A percentile compares a stretch with the other conserved stretches of the same genome.
Conservation (phyloP, 2,888 invertebrate species). For the Brachyopa scutellaris region DNA sequence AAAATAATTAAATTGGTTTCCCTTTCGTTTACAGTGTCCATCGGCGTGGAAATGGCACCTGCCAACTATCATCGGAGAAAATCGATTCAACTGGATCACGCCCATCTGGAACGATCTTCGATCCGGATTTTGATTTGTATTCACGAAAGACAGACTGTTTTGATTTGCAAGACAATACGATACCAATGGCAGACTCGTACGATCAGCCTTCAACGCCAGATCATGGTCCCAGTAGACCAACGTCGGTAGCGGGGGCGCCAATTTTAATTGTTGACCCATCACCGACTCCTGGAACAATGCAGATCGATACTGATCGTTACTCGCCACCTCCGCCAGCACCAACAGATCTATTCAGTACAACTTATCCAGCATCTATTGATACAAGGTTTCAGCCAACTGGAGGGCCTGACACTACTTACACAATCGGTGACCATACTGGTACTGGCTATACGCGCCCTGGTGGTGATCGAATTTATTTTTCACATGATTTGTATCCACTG, state of each 20-base stretch:
- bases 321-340: slow-evolving; percentile 68
- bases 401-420: slow-evolving; percentile 27
- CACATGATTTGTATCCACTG: slow-evolving; percentile 80
- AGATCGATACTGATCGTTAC: slow-evolving; percentile 60
- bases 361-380: slow-evolving; percentile 62
- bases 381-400: slow-evolving; percentile 62
- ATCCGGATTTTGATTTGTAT: slow-evolving; percentile 86
- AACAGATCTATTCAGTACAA: slow-evolving; percentile 66
- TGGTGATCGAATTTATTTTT: slow-evolving; percentile 79
- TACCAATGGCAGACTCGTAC: slow-evolving; percentile 73
- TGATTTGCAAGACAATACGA: slow-evolving; percentile 79
- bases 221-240: slow-evolving; percentile 49
- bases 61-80: slow-evolving; percentile 83
- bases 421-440: slow-evolving; percentile 13
- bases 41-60: slow-evolving; percentile 85
- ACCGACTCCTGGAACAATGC: slow-evolving; percentile 73
- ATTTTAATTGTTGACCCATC: slow-evolving; percentile 78
- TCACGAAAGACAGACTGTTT: slow-evolving; percentile 83
- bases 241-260: slow-evolving; percentile 75
- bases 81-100: slow-evolving; percentile 82
- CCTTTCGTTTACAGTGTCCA: slow-evolving; percentile 82
- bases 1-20: slow-evolving; percentile 14
- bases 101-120: slow-evolving; percentile 83
- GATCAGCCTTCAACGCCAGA: slow-evolving; percentile 32
- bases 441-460: slow-evolving; percentile 67